Evolutionary conservation across 1,140 invertebrate genomes (phyloP), one percentile per base, ranked within the genome.

Genomic region (Pygmarrhopalites habei): DNA sequence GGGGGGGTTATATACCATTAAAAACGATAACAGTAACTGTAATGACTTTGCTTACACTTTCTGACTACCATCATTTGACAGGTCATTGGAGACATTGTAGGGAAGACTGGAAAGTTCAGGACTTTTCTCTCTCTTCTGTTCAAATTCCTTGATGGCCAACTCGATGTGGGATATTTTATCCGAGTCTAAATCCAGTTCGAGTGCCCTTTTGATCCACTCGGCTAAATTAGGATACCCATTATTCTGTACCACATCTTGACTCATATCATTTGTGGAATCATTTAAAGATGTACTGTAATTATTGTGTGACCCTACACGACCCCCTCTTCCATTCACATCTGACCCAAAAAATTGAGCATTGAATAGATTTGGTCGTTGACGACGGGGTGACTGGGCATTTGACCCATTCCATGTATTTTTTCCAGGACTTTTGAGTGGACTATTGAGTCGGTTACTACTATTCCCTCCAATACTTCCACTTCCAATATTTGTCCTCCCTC

Each of bases 121-220:
- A 47, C 59, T 62, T 15, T 39, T 47, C 17, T 62, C 53, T 26
- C 35, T 52, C 52, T 55, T 30, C 28, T 63, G 28, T 46, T 71
- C 69, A 44, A 68, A 67, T 39, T 71, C 59, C 32, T 71, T 71
- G 41, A 71, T 68, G 14, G 66, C 69, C 19, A 63, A 19, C 44
- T 68, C 69, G 30, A 71, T 71, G 52, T 71, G 69, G 47, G 69
- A 64, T 19, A 71, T 71, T 52, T 71, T 71, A 47, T 68, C 69
- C 19, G 64, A 61, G 46, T 71, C 66, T 15, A 64, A 66, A 7
- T 64, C 64, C 7, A 64, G 52, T 44, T 71, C 69, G 14, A 71
- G 52, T 28, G 69, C 69, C 30, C 61, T 66, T 46, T 63, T 65
- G 26, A 71, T 71, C 58, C 66, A 66, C 15, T 47, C 52, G 19